Evolutionary conservation across 1,140 invertebrate genomes (phyloP).

Genomic region (Megalopta genalis): DNA sequence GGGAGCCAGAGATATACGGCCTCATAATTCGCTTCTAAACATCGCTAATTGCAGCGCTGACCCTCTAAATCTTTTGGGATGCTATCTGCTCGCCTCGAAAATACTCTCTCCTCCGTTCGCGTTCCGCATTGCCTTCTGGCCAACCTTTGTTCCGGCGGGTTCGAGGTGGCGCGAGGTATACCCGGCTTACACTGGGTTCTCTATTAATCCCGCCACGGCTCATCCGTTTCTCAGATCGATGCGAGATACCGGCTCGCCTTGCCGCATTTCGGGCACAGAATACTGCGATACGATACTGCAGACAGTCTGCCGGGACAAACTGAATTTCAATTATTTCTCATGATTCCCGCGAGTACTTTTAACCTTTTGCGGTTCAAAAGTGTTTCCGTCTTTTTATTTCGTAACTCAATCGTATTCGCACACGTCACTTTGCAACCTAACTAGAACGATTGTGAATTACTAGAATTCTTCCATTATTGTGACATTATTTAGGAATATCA

Average conservation of each 20-base stretch:
- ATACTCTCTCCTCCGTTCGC: constrained; percentile 43
- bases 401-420: too few species aligned
- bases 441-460: too few species aligned
- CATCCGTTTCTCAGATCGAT: constrained; percentile 57
- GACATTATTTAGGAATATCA: too few species aligned
- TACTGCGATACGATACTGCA: too few species aligned
- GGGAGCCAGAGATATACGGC: constrained; percentile 54
- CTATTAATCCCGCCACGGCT: constrained; percentile 52
- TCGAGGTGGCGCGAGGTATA: constrained; percentile 24
- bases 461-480: too few species aligned
- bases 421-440: too few species aligned
- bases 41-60: constrained; percentile 72
- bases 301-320: too few species aligned
- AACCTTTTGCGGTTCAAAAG: too few species aligned
- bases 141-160: constrained; percentile 16
- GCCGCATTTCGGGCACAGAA: constrained; percentile 4
- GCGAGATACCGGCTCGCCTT: constrained; percentile 43
- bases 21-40: constrained; percentile 74
- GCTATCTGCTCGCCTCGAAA: constrained; percentile 61
- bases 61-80: constrained; percentile 70
- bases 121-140: constrained; percentile 38
- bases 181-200: constrained; percentile 49
- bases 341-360: too few species aligned
- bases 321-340: too few species aligned
- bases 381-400: too few species aligned